phyloP scores from a whole-genome alignment of 2,113 vertebrate genomes.

The Bungarus multicinctus region DNA sequence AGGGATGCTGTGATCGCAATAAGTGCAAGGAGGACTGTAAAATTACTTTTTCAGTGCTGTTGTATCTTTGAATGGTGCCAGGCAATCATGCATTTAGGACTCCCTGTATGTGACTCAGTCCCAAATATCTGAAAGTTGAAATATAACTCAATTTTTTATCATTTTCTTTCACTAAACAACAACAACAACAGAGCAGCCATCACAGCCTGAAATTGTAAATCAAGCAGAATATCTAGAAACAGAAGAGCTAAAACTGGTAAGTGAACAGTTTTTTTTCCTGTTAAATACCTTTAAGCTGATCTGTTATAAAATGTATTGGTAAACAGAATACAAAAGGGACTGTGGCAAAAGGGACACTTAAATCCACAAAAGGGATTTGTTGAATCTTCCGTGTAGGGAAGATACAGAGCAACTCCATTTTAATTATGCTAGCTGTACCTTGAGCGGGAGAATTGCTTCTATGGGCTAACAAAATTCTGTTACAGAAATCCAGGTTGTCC shows the following conservation, averaged over 20 bases:
- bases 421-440: not conserved
- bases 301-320: not conserved
- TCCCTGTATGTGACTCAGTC: not conserved
- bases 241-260: slow-evolving; percentile 84
- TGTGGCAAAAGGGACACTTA: not conserved
- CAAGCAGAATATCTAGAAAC: slow-evolving; percentile 82
- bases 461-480: not conserved
- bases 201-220: slow-evolving; percentile 77
- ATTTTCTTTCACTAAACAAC: slow-evolving; percentile 47
- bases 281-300: not conserved
- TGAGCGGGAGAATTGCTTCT: not conserved
- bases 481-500: not conserved
- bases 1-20: not conserved
- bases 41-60: not conserved
- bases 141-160: not conserved
- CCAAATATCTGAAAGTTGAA: not conserved
- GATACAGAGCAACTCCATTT: not conserved
- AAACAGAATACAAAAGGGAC: not conserved
- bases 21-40: not conserved
- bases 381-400: not conserved
- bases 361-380: not conserved
- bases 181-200: slow-evolving; percentile 77
- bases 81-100: not conserved
- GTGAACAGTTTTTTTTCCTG: slow-evolving; percentile 45
- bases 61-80: not conserved